Evolutionary conservation across 2,113 vertebrate genomes (phyloP), one percentile per base, ranked within the genome.

Genomic region (Anguilla rostrata): DNA sequence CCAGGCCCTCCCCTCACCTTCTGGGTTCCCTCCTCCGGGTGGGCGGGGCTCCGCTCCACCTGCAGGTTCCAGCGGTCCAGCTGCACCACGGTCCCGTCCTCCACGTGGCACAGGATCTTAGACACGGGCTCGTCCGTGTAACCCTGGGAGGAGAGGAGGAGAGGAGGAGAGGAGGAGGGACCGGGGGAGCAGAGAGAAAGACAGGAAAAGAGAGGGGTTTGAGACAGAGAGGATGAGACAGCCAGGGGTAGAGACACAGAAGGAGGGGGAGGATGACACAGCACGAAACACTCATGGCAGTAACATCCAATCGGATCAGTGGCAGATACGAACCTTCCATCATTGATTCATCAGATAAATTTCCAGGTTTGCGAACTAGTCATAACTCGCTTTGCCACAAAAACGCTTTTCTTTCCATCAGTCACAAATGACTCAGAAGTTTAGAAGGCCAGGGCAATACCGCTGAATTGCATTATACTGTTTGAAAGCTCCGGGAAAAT

Each of bases 111-210:
- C n/a, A 99, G 92, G 87, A 99, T 97, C 94, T 99, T 99, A 57
- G 98, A 98, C 87, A 99, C 96, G 0, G 98, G 98, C 91, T 99
- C 98, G 3, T 99, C 98, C 0, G 98, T 99, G 91, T 99, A 99
- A 87, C 98, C 98, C 98, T 99, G 92, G 22, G 6, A 75, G 18
- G 39, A 20, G 53, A 75, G 53, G 40, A 53, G n/a, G 29, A 71
- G 49, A 34, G 22, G 6, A 75, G 18, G 39, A 20, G 53, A 79
- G 56, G 43, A 57, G 22, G 2, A 34, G 15, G 63, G 56, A 43
- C 12, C 43, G 29, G 81, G 46, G 63, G 39, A 81, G 71, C 34
- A 57, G 63, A 7, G n/a, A 40, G 15, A 39, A 34, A 79, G 26
- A 79, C 40, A 22, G 81, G 9, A 46, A 34, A 39, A 40, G 85